Conservation (phyloP, 2,888 invertebrate species). For the Lasius fuliginosus region DNA sequence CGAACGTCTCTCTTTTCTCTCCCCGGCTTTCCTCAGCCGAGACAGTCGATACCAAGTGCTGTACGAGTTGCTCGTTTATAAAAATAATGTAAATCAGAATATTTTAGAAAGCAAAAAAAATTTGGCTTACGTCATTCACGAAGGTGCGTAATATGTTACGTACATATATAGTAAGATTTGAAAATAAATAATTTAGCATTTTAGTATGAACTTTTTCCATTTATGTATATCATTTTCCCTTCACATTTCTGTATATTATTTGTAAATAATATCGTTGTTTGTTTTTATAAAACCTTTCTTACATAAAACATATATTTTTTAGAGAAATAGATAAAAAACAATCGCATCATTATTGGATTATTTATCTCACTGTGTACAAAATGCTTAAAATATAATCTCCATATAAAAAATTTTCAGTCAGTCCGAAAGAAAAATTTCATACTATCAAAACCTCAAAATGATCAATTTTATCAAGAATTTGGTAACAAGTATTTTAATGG, state of each 20-base stretch:
- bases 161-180: not conserved
- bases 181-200: not conserved
- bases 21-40: not conserved
- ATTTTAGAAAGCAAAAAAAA: slow-evolving; percentile 17
- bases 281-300: not conserved
- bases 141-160: not conserved
- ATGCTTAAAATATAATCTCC: not conserved
- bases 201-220: not conserved
- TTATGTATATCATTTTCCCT: not conserved
- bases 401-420: not conserved
- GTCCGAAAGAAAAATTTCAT: not conserved
- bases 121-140: not conserved
- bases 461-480: not conserved
- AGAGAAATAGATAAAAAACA: not conserved
- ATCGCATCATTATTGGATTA: not conserved
- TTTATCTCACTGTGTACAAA: not conserved
- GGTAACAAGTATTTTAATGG: not conserved
- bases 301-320: slow-evolving; percentile 4
- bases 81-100: slow-evolving; percentile 31
- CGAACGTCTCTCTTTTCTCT: not conserved
- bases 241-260: not conserved
- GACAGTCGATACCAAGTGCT: not conserved
- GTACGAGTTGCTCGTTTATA: not conserved
- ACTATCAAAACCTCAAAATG: not conserved
- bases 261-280: not conserved